A percentile compares a stretch with the other conserved stretches of the same genome.
These are phyloP conservation scores for Hedya salicella DNA, from an alignment of 2,888 invertebrate genomes.

Conservation along the genomic window DNA sequence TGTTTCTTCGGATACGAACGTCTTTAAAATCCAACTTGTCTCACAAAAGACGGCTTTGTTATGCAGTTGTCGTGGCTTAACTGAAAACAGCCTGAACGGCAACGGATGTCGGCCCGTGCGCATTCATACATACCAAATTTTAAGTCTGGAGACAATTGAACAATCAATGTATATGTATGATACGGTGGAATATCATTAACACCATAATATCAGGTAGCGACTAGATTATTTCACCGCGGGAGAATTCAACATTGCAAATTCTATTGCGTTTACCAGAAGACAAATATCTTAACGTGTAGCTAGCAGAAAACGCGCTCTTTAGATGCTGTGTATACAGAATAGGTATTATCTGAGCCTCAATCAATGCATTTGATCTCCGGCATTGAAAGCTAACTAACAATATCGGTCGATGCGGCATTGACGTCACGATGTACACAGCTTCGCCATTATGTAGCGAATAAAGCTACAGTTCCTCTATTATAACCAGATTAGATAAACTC, in stretches of 20 bases:
- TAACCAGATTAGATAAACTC: conserved; percentile 49
- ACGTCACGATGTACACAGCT: conserved; percentile 54
- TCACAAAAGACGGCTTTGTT: conserved; percentile 64
- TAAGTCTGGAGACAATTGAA: conserved; percentile 67
- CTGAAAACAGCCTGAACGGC: conserved; percentile 76
- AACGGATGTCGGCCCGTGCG: conserved; percentile 71
- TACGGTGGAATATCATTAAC: conserved; percentile 61
- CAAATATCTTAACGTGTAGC: too few species aligned
- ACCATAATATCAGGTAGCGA: conserved; percentile 49
- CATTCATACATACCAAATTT: conserved; percentile 76
- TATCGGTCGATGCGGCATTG: conserved; percentile 50
- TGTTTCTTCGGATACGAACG: conserved; percentile 56
- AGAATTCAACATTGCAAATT: not conserved
- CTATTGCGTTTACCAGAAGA: not conserved
- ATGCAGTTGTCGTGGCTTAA: conserved; percentile 64
- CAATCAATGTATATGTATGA: conserved; percentile 64
- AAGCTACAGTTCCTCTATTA: conserved; percentile 47
- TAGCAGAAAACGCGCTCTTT: too few species aligned
- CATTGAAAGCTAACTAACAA: conserved; percentile 33
- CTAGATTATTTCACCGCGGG: conserved; percentile 40
- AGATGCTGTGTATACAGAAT: too few species aligned
- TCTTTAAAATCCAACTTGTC: conserved; percentile 67
- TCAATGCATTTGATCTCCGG: conserved; percentile 17
- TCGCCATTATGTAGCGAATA: conserved; percentile 51
- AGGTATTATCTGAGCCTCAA: conserved; percentile 13